Conservation (phyloP, 2,888 invertebrate genomes). For the Pachymerium ferrugineum region DNA sequence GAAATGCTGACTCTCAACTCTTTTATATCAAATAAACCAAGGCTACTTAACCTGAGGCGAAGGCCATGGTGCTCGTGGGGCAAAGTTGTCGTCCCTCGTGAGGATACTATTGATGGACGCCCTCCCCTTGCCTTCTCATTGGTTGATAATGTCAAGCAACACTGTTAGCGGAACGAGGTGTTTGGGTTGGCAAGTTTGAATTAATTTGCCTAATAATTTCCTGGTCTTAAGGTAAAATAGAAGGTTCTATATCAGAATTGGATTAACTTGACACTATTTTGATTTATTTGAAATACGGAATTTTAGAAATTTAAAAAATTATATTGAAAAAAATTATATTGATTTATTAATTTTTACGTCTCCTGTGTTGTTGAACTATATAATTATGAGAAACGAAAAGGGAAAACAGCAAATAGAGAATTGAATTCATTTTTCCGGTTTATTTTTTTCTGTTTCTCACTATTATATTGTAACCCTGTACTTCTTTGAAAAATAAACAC, state of each 20-base stretch:
- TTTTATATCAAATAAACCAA: slow-evolving; percentile 3
- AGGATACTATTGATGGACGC: neutral
- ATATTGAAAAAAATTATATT: no score
- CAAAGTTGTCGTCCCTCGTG: slow-evolving; percentile 11
- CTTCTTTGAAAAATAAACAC: no score
- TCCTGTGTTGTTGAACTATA: no score
- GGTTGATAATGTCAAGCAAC: neutral
- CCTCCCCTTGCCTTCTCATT: neutral
- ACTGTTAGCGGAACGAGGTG: neutral
- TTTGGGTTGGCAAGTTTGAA: neutral
- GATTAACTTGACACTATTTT: neutral
- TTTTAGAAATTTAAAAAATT: no score
- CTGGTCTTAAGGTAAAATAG: neutral
- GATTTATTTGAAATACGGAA: no score
- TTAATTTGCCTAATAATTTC: neutral
- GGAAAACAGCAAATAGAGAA: no score
- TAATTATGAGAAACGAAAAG: no score
- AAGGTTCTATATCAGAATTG: neutral
- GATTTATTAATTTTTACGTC: no score
- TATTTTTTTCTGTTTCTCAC: neutral
- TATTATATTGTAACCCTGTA: neutral
- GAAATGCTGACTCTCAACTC: neutral
- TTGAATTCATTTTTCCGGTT: neutral
- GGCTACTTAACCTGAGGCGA: neutral
- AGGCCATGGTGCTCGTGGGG: slow-evolving; percentile 6